Percentiles rank a stretch among this genome's conserved stretches.
Conservation (phyloP, 2,888 invertebrate species). For the Dioctria linearis region DNA sequence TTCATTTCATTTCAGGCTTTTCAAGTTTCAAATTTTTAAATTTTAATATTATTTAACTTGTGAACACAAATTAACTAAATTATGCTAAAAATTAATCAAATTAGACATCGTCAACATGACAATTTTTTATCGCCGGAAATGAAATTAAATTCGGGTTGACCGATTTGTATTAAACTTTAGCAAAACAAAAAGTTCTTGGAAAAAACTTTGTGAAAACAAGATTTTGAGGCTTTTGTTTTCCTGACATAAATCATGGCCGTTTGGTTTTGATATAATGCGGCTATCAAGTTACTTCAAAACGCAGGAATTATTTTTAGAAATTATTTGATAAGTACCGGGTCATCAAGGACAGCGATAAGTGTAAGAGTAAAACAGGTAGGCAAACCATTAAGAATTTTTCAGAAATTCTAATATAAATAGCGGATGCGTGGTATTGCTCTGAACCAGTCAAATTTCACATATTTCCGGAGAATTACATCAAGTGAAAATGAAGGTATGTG, state of each 20-base stretch:
- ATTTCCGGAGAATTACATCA: neutral
- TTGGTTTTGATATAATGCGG: neutral
- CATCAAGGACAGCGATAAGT: neutral
- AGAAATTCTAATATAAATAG: conserved; percentile 6
- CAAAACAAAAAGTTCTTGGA: no score
- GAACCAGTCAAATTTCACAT: neutral
- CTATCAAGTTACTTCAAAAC: neutral
- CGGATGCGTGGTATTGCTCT: neutral
- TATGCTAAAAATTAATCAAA: no score
- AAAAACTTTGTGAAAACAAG: no score
- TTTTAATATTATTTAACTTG: no score
- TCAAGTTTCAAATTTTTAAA: no score
- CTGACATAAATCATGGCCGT: neutral
- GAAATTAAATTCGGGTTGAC: no score
- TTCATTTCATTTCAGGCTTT: no score
- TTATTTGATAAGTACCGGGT: neutral
- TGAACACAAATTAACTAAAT: no score
- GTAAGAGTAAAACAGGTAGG: neutral
- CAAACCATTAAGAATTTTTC: neutral
- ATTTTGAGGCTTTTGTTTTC: no score
- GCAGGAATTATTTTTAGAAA: neutral
- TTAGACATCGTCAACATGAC: neutral
- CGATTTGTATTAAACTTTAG: neutral
- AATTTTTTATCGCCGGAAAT: neutral
- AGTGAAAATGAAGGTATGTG: neutral